These are phyloP conservation scores for Paelopatides confundens DNA, from an alignment of 53 echinoderm and acorn worm species.

Conservation along the genomic window DNA sequence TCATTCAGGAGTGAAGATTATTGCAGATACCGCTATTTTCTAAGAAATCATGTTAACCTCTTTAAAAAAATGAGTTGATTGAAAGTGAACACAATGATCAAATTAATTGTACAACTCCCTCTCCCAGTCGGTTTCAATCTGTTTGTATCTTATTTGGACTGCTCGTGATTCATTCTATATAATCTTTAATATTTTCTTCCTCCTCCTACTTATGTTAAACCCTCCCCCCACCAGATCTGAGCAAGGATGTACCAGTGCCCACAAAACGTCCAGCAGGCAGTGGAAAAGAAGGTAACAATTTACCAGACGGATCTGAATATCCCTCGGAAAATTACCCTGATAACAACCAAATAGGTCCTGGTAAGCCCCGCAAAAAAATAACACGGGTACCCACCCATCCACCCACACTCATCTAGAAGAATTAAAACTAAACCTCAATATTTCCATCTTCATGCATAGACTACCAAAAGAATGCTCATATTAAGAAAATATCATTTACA, in stretches of 20 bases:
- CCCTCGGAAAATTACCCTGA: slow-evolving; percentile 20
- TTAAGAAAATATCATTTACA: too few relatives aligned
- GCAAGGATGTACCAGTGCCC: background rate
- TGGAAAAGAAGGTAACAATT: slow-evolving; percentile 20
- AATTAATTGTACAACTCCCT: too few relatives aligned
- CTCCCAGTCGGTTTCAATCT: too few relatives aligned
- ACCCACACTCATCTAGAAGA: background rate
- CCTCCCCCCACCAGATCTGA: background rate
- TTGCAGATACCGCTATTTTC: too few relatives aligned
- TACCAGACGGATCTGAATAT: background rate
- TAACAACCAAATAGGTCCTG: slow-evolving; percentile 31
- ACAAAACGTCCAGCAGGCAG: background rate
- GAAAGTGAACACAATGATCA: too few relatives aligned
- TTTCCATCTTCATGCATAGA: too few relatives aligned
- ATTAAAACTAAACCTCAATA: background rate
- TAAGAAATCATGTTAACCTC: too few relatives aligned
- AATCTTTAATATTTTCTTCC: background rate
- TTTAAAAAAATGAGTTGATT: too few relatives aligned
- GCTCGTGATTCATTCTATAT: background rate
- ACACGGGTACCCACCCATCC: background rate
- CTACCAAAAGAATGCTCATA: too few relatives aligned
- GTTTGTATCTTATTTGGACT: background rate
- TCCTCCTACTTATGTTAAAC: background rate
- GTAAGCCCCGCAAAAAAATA: background rate
- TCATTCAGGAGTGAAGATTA: too few relatives aligned